phyloP scores from a whole-genome alignment of 2,797 vertebrate genomes.

The Brachyalestes nurse region DNA sequence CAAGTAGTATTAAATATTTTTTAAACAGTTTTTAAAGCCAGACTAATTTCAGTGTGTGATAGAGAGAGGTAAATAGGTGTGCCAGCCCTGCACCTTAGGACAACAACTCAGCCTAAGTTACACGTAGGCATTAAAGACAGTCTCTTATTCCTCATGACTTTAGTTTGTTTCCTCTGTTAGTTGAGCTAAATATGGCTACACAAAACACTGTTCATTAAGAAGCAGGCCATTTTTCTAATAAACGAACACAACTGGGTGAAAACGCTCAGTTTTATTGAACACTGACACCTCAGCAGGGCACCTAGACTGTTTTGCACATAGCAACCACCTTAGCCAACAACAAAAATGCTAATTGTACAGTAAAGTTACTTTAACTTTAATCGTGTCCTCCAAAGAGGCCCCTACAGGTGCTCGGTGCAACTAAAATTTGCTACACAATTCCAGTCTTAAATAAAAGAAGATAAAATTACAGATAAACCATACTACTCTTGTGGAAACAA shows the following conservation, averaged over 20 bases:
- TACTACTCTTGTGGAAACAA: background rate
- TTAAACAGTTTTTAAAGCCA: background rate
- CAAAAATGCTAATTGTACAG: background rate
- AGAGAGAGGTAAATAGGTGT: background rate
- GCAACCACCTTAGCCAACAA: background rate
- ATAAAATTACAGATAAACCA: background rate
- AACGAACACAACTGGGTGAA: background rate
- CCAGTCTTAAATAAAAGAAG: background rate
- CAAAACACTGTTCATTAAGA: background rate
- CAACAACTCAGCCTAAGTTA: constrained; percentile 37
- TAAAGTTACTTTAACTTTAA: background rate
- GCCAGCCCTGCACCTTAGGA: constrained; percentile 5
- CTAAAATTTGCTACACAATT: background rate
- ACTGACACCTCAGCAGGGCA: too few species aligned
- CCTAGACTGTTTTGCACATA: background rate
- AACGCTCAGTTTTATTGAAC: background rate
- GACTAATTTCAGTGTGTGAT: too few species aligned
- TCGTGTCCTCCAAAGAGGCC: too few species aligned
- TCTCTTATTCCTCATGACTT: background rate
- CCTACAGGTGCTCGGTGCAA: too few species aligned
- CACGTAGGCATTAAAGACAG: constrained; percentile 44
- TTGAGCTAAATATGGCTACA: background rate
- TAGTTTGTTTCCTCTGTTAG: background rate
- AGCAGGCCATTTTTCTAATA: background rate
- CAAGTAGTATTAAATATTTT: background rate